Evolutionary conservation across 2,113 vertebrate genomes (phyloP).

Genomic region (Illadopsis cleaveri): DNA sequence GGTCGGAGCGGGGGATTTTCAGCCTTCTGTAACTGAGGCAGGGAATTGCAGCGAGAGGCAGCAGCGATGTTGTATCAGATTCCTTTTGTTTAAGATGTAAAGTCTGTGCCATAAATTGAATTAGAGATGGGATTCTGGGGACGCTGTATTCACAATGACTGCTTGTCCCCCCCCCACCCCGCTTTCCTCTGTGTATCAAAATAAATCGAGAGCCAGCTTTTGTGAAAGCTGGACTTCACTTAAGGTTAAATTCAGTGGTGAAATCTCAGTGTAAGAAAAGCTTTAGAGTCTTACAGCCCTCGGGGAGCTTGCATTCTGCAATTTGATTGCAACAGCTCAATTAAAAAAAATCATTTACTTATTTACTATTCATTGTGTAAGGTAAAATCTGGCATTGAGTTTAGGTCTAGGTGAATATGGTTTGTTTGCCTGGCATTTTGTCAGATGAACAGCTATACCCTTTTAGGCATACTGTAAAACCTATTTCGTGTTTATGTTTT

Average conservation of each 20-base stretch:
- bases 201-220: conserved; percentile 58
- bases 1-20: conserved; percentile 63
- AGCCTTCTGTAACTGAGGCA: conserved; percentile 58
- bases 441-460: conserved; percentile 16
- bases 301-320: conserved; percentile 53
- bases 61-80: conserved; percentile 46
- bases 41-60: conserved; percentile 67
- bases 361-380: conserved; percentile 48
- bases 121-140: conserved; percentile 65
- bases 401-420: conserved; percentile 42
- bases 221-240: conserved; percentile 69
- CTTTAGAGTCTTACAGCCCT: conserved; percentile 40
- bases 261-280: conserved; percentile 46
- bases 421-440: conserved; percentile 57
- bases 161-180: background rate
- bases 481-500: conserved; percentile 60
- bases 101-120: conserved; percentile 72
- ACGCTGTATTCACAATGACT: conserved; percentile 43
- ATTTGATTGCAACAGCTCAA: conserved; percentile 52
- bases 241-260: conserved; percentile 54
- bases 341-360: conserved; percentile 36
- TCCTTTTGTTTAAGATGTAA: conserved; percentile 78
- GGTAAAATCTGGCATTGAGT: conserved; percentile 46
- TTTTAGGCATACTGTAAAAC: conserved; percentile 40
- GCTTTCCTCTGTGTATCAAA: conserved; percentile 33